Base-by-base conservation (phyloP, 1,140 invertebrate genomes). In the Sycophaga agraensis region DNA sequence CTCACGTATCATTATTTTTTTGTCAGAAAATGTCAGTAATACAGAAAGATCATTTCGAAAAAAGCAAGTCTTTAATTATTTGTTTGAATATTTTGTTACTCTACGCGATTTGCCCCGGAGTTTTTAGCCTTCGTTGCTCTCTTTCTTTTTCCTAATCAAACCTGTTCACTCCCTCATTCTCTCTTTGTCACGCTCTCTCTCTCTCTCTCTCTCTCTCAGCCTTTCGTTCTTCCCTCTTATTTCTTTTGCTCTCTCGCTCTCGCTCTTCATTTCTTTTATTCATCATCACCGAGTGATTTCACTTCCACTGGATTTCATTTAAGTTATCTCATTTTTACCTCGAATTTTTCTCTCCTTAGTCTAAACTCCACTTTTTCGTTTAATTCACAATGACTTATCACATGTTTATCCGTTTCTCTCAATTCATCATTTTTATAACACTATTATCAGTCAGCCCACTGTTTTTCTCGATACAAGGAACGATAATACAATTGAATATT, bases 401-500 rank as follows among this genome's bases (percentile, higher is more conserved):
- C 78, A 80, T 78, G 70, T 79, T 76, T 76, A 73, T 71, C 70
- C 37, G 35, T 55, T 57, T 66, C 62, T 39, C 48, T 69, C 64
- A 31, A 56, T 65, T 64, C 64, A 64, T 69, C 64, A 49, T 59
- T 62, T 65, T 59, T 66, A 73, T 73, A 76, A 75, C 74, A 77
- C 77, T 79, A 77, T 73, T 73, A 70, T 75, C 75, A 78, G 75
- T 78, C 74, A 79, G 66, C 72, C 69, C 75, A 78, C 77, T 79
- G 73, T 77, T 79, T 31, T 55, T 63, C 39, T 57, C 73, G 69
- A 76, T 78, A 80, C 75, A 74, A 80, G 77, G 78, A 80, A 80
- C 78, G 73, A 79, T 80, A 79, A 79, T 78, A 80, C 75, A 78
- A 75, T 79, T 78, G 69, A 76, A 78, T 79, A 78, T 76, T 73